These are phyloP conservation scores for Brenthis hecate DNA, from an alignment of 2,888 invertebrate genomes.

Conservation along the genomic window DNA sequence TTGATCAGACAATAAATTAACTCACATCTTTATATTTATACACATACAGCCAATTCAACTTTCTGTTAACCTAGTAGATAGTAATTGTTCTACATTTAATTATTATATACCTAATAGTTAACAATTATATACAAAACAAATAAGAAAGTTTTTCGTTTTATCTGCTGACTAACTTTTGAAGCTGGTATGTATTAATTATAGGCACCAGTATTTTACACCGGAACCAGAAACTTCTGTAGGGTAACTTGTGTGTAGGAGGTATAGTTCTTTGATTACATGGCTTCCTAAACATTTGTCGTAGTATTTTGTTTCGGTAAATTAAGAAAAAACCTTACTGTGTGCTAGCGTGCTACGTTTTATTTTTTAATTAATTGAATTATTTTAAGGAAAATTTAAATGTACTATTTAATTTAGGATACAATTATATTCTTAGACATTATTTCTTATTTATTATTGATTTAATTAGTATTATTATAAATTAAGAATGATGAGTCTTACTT, in stretches of 20 bases:
- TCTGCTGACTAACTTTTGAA: too few species aligned
- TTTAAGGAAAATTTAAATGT: background rate
- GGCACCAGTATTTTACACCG: slow-evolving; percentile 6
- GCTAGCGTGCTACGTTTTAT: background rate
- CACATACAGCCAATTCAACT: background rate
- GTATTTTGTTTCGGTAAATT: slow-evolving; percentile 11
- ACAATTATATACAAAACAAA: too few species aligned
- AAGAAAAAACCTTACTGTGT: background rate
- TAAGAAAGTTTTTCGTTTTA: too few species aligned
- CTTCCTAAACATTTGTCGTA: slow-evolving; percentile 13
- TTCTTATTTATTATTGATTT: background rate
- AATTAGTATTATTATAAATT: slow-evolving; percentile 17
- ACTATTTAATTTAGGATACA: background rate
- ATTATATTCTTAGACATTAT: background rate
- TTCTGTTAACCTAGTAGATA: too few species aligned
- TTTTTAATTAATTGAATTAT: too few species aligned
- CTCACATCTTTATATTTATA: background rate
- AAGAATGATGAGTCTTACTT: slow-evolving; percentile 27
- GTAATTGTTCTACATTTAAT: too few species aligned
- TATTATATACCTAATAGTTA: too few species aligned
- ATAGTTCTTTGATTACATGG: slow-evolving; percentile 14
- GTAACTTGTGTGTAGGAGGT: background rate
- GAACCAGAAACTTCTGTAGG: slow-evolving; percentile 1
- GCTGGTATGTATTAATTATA: slow-evolving; percentile 2
- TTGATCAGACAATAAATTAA: background rate